These are phyloP conservation scores for Thinocorus orbignyianus DNA, from an alignment of 2,113 vertebrate species.

Conservation along the genomic window DNA sequence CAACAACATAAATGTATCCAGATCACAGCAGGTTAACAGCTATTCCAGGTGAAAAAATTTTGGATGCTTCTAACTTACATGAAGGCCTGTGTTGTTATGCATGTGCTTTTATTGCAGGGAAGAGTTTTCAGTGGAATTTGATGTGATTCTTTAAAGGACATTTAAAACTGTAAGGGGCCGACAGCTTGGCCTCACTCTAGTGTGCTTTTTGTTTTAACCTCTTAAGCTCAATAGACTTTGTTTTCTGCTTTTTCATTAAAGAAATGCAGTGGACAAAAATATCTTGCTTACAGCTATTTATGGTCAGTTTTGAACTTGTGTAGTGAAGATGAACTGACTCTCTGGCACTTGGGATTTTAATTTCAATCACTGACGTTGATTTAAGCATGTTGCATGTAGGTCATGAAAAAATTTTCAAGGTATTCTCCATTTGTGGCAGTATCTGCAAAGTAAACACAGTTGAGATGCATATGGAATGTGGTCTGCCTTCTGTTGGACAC, in stretches of 20 bases:
- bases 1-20: constrained; percentile 90
- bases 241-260: background rate
- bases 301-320: background rate
- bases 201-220: background rate
- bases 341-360: background rate
- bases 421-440: background rate
- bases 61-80: background rate
- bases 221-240: background rate
- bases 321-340: background rate
- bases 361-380: background rate
- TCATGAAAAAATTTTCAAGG: background rate
- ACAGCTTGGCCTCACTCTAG: background rate
- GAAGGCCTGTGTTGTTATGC: background rate
- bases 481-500: background rate
- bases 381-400: background rate
- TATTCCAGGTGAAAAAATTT: constrained; percentile 81
- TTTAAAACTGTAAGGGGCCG: background rate
- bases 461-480: background rate
- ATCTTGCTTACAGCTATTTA: background rate
- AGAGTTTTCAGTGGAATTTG: background rate
- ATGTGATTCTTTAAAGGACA: background rate
- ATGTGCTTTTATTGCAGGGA: background rate
- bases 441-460: background rate
- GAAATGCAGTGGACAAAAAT: background rate
- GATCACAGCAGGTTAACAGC: constrained; percentile 85